Evolutionary conservation across 2,888 invertebrate genomes (phyloP), one percentile per base, ranked within the genome.

Genomic region (Gerris lacustris): DNA sequence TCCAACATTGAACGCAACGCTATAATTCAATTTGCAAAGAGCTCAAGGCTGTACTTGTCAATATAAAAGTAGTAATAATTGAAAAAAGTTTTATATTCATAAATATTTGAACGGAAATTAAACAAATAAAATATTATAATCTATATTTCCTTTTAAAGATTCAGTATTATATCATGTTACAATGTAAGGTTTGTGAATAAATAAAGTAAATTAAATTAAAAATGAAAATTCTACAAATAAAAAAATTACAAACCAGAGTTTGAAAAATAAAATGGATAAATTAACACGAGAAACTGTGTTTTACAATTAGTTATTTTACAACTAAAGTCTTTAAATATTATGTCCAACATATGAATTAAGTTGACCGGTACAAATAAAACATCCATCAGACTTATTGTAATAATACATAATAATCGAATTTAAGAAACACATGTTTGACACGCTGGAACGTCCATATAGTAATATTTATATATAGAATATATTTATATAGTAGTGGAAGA

Each of bases 81-180:
- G 9, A 55, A 55, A 55, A 55, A 15, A 55, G 15, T 11, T 55
- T 9, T 55, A 55, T 55, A 55, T 55, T 55, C 11, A 55, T 55
- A 55, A 55, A 55, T 15, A 55, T 55, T 55, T 11, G 15, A 55
- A 55, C 55, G 9, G 55, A 55, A 55, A 55, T 55, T 55, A 55
- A 55, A 55, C 55, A 55, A 55, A 55, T 55, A 55, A 55, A 55
- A 55, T 55, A 55, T 55, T 55, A 55, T 55, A 55, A 55, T 55
- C 55, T 55, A 55, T 55, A 55, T 55, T 55, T 55, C 15, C 9
- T 55, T 55, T 55, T 55, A 11, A 55, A 55, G 55, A 55, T 55
- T 55, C 15, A 2, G 9, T 55, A 55, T 55, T 11, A 55, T 55
- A 55, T 55, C 9, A 55, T 55, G 55, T 55, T 55, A 55, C 55